Conservation (phyloP, 35 echinoderm and acorn worm genomes). For the Eucidaris tribuloides region DNA sequence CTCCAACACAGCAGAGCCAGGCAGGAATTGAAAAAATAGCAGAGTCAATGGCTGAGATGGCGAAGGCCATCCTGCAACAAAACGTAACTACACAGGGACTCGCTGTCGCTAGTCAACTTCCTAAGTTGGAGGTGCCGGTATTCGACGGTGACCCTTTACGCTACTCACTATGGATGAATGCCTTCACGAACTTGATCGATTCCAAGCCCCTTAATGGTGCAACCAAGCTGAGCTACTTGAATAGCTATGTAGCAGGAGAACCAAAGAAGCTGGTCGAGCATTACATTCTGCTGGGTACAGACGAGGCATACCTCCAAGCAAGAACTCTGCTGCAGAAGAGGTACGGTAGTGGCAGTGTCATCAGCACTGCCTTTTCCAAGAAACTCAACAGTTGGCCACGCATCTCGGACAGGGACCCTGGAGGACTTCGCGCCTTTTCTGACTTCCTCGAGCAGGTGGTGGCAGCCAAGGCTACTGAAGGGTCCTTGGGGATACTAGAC, state of each 20-base stretch:
- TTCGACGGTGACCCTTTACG: constrained; percentile 11
- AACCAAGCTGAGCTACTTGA: constrained; percentile 5
- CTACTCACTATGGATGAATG: constrained; percentile 3
- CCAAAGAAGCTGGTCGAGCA: constrained; percentile 9
- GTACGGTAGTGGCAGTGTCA: constrained; percentile 29
- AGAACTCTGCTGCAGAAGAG: background rate
- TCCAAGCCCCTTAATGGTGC: background rate
- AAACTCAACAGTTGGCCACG: constrained; percentile 13
- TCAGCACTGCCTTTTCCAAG: background rate
- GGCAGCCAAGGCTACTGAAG: background rate
- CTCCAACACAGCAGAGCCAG: no score
- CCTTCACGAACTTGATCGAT: background rate
- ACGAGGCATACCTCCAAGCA: constrained; percentile 20
- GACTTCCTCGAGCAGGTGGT: constrained; percentile 21
- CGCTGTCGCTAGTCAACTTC: constrained; percentile 2
- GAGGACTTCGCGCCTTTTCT: background rate
- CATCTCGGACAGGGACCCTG: background rate
- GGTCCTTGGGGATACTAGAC: background rate
- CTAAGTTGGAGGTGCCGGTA: background rate
- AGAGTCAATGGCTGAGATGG: background rate
- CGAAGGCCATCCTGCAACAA: background rate
- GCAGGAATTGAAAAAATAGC: background rate
- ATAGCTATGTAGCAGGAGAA: background rate
- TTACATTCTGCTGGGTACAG: constrained; percentile 27
- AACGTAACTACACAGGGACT: background rate